Evolutionary conservation across 2,888 invertebrate species (phyloP).

Genomic region (Tipula lateralis): DNA sequence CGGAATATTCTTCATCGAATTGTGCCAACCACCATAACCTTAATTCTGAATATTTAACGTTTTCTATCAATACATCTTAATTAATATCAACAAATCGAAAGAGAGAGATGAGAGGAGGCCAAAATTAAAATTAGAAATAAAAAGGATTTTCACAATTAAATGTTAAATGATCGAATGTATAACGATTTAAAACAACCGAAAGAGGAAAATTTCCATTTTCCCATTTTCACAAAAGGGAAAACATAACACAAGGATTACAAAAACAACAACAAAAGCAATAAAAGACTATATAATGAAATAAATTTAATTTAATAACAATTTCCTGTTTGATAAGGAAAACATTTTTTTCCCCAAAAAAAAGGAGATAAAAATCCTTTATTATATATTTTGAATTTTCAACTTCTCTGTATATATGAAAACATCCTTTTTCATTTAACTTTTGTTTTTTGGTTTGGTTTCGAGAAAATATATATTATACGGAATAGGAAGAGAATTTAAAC

Average conservation of each 20-base stretch:
- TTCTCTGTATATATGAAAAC: too few relatives aligned
- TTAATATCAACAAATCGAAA: not conserved
- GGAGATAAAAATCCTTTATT: conserved; percentile 5
- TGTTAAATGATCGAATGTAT: conserved; percentile 11
- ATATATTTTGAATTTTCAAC: not conserved
- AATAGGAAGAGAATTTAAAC: conserved; percentile 24
- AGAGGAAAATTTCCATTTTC: not conserved
- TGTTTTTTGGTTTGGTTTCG: not conserved
- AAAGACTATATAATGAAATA: conserved; percentile 14
- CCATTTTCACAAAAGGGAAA: not conserved
- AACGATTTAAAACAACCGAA: not conserved
- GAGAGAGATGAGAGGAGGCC: not conserved
- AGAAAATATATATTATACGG: too few relatives aligned
- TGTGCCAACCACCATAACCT: not conserved
- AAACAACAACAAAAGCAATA: conserved; percentile 3
- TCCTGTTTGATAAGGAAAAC: conserved; percentile 11
- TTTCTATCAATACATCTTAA: not conserved
- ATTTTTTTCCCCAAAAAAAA: conserved; percentile 12
- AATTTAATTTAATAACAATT: conserved; percentile 24
- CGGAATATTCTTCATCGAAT: too few relatives aligned
- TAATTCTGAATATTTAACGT: not conserved
- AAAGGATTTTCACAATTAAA: conserved; percentile 24
- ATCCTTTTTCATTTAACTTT: not conserved
- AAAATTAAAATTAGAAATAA: conserved; percentile 3
- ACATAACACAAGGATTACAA: not conserved